phyloP scores from a whole-genome alignment of 2,113 vertebrate species.

The Oplegnathus fasciatus region DNA sequence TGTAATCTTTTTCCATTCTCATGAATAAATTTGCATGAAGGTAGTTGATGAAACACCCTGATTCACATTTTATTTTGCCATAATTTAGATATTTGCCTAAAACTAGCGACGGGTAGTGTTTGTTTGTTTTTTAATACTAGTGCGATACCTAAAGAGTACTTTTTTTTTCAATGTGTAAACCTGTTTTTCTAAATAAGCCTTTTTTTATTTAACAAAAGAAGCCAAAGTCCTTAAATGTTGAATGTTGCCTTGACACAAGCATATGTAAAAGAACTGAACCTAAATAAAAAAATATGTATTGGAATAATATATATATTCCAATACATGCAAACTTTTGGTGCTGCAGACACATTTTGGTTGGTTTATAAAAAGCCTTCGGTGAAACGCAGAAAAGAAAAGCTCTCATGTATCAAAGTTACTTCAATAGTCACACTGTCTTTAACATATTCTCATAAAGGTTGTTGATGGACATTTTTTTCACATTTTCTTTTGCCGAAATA shows the following conservation, averaged over 20 bases:
- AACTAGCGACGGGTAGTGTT: no score
- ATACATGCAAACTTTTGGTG: neutral
- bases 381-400: no score
- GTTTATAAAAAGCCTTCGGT: no score
- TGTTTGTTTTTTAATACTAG: neutral
- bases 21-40: neutral
- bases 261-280: neutral
- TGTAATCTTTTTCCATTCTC: no score
- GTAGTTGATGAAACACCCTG: neutral
- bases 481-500: neutral
- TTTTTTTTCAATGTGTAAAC: no score
- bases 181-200: no score
- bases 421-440: neutral
- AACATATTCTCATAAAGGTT: no score
- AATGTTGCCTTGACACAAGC: no score
- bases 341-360: neutral
- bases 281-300: neutral
- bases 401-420: no score
- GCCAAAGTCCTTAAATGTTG: neutral
- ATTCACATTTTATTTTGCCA: neutral
- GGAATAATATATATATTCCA: no score
- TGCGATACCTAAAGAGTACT: no score
- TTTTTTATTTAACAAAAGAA: neutral
- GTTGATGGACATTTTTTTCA: no score
- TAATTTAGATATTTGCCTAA: neutral